Base-by-base conservation (phyloP, 2,113 vertebrate genomes). In the Polypterus senegalus region DNA sequence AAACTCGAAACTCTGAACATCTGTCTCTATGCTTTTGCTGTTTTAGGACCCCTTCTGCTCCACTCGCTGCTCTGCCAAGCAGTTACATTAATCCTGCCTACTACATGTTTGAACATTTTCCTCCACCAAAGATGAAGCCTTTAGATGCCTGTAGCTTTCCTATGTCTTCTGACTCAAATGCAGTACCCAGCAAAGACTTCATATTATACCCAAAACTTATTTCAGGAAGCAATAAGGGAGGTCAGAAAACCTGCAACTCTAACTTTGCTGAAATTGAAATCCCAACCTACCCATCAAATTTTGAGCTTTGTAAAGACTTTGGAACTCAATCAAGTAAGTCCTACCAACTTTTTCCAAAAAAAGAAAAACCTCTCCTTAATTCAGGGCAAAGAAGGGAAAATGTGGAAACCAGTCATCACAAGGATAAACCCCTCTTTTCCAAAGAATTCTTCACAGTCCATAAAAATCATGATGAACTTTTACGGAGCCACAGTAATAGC, bases 81-180 rank as follows among this genome's bases (percentile, higher is more conserved):
- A 79, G 77, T 78, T 93, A 91, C 82, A 91, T 88, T 74, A 93
- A 92, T 69, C 88, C 90, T 1, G 88, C 89, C 60, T 93, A 91
- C 79, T 89, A 88, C 81, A 87, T 92, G 70, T 90, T 93, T 4
- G 91, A 92, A 71, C 87, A 84, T 0, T 61, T 88, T 47, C 82
- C 86, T 8, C 76, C 77, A 5, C 0, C 68, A 0, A 70, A 74
- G 59, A 64, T 4, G 1, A 57, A 63, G 3, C 4, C 6, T 6
- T 58, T 0, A 0, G 77, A 65, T 57, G 79, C 83, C 3, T 60
- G 48, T 47, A 72, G 67, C 2, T 68, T 75, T 4, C 67, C 56
- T 48, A 44, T 68, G 0, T 5, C 5, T 5, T 77, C 70, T 53
- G 78, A 84, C 9, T 68, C 74, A 11, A 74, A 62, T 67, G 72